Base-by-base conservation (phyloP, 2,888 invertebrate genomes). In the Epiperipatus broadwayi region DNA sequence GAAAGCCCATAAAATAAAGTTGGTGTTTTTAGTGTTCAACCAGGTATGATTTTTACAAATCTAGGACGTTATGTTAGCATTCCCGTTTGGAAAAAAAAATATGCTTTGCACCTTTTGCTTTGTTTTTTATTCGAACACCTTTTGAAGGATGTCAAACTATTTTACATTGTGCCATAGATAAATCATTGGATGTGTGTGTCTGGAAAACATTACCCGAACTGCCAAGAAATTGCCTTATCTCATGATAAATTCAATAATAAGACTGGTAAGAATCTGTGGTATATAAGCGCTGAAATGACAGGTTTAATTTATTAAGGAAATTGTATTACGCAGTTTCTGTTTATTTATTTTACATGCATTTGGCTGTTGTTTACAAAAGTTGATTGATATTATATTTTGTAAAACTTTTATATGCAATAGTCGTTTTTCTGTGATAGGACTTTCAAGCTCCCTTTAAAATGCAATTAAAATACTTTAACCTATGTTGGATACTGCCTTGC, bases 221-320 rank as follows among this genome's bases (percentile, higher is more conserved):
- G 80, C 51, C n/a, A n/a, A n/a, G n/a, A 63, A 61, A 18, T 66
- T 67, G 39, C 75, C 69, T 53, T 61, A 61, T 35, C 70, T 1
- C 71, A 67, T 43, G 64, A 70, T 35, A 59, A 67, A 16, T 68
- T 75, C 48, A 68, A 72, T 41, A 67, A 71, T 39, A 68, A 70
- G 3, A 60, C 69, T 8, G 72, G 75, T 37, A 56, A 55, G 16
- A 68, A 70, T 46, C 61, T 84, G 14, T 84, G 81, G 81, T 63
- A 69, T 52, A 64, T 78, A 35, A 78, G 83, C 7, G 75, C 78
- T 49, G 68, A 70, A 44, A 59, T 84, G 44, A 85, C 67, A 51
- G 78, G 76, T 57, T 83, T 80, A 46, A 83, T 74, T 57, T 81
- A 83, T n/a, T n/a, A n/a, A n/a, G n/a, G n/a, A n/a, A n/a, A n/a